Evolutionary conservation across 2,113 vertebrate genomes (phyloP).

Genomic region (Cryptomyrus ogoouensis): DNA sequence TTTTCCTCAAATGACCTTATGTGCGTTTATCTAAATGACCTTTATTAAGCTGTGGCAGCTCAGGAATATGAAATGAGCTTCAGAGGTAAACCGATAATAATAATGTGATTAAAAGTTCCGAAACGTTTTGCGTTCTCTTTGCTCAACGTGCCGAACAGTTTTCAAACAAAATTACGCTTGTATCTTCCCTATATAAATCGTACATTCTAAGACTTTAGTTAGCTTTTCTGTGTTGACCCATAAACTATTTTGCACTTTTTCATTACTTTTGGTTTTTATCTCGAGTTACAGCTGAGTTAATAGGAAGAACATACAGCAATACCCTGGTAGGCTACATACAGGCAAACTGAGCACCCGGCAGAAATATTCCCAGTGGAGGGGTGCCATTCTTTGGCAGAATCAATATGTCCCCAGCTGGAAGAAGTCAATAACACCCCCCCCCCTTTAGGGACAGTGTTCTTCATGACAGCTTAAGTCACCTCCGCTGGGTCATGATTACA

Average conservation of each 20-base stretch:
- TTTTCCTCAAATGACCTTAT: not conserved
- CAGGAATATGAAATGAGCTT: not conserved
- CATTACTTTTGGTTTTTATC: not conserved
- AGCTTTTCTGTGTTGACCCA: not conserved
- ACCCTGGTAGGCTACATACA: not conserved
- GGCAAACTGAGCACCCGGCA: not conserved
- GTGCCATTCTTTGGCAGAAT: conserved; percentile 19
- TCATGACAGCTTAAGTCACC: conserved; percentile 22
- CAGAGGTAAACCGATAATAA: not conserved
- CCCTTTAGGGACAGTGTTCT: conserved; percentile 32
- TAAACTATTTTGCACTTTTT: not conserved
- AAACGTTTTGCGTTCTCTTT: not conserved
- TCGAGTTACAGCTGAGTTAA: not conserved
- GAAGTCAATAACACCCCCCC: conserved; percentile 34
- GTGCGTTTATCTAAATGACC: not conserved
- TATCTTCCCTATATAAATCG: not conserved
- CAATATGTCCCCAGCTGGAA: conserved; percentile 30
- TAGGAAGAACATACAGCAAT: not conserved
- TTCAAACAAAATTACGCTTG: not conserved
- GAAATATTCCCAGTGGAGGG: not conserved
- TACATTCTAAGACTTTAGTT: not conserved
- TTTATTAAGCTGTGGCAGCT: not conserved
- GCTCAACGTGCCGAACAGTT: not conserved
- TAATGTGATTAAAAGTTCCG: not conserved
- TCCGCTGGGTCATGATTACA: not conserved